These are phyloP conservation scores for Punctoribates punctum DNA, from an alignment of 2,888 invertebrate genomes.

Conservation along the genomic window DNA sequence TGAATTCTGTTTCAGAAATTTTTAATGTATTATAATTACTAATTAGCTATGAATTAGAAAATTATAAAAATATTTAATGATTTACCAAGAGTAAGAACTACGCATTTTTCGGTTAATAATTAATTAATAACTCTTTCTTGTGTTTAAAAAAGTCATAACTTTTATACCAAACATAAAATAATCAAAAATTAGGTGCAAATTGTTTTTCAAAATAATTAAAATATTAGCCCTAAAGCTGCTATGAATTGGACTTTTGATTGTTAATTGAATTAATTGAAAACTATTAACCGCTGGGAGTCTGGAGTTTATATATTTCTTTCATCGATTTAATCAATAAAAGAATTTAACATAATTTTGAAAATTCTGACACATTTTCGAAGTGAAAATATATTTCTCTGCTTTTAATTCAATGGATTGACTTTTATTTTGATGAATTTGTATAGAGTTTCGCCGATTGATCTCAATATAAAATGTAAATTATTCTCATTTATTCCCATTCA, in stretches of 20 bases:
- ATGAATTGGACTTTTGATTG: not conserved
- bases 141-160: not conserved
- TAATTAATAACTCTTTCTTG: not conserved
- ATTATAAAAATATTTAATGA: too few relatives aligned
- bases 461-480: slow-evolving; percentile 29
- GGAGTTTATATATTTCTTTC: too few relatives aligned
- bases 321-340: too few relatives aligned
- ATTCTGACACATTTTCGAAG: too few relatives aligned
- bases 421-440: slow-evolving; percentile 20
- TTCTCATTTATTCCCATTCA: not conserved
- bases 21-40: slow-evolving; percentile 26
- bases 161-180: not conserved
- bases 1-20: not conserved
- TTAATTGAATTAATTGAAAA: not conserved
- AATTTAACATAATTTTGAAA: too few relatives aligned
- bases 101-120: not conserved
- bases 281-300: not conserved
- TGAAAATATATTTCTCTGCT: too few relatives aligned
- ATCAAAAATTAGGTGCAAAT: not conserved
- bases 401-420: not conserved
- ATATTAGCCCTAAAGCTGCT: not conserved
- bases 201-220: slow-evolving; percentile 15
- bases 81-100: not conserved
- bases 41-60: slow-evolving; percentile 8
- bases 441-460: not conserved